A percentile compares a stretch with the other conserved stretches of the same genome.
These are phyloP conservation scores for Timema cristinae DNA, from an alignment of 2,888 invertebrate genomes.

Conservation along the genomic window DNA sequence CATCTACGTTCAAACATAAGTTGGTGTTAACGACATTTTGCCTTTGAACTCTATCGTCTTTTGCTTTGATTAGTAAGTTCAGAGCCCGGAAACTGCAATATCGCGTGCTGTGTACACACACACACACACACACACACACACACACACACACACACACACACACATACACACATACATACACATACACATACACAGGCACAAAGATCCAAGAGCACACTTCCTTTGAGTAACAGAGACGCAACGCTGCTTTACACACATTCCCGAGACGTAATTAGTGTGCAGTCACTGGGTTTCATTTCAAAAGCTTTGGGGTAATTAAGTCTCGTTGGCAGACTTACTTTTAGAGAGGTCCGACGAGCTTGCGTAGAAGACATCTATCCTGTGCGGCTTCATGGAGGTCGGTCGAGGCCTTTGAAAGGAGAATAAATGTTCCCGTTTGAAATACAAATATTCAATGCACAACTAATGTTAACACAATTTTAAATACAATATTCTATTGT, in stretches of 20 bases:
- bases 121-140: neutral
- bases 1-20: too few species aligned
- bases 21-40: neutral
- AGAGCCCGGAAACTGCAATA: neutral
- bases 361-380: too few species aligned
- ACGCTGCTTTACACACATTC: constrained; percentile 1
- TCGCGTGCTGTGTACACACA: constrained; percentile 7
- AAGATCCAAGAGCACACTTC: neutral
- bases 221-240: constrained; percentile 11
- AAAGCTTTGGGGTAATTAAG: too few species aligned
- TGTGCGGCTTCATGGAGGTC: too few species aligned
- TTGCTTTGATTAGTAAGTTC: constrained; percentile 12
- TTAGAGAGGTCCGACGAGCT: too few species aligned
- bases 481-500: too few species aligned
- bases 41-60: neutral
- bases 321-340: too few species aligned
- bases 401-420: too few species aligned
- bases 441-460: too few species aligned
- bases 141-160: constrained; percentile 5
- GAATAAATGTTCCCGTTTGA: too few species aligned
- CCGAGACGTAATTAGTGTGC: constrained; percentile 7
- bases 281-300: neutral
- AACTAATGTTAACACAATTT: too few species aligned
- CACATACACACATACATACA: neutral
- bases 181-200: neutral